These are phyloP conservation scores for Ariopsis seemanni DNA, from an alignment of 2,113 vertebrate genomes.

Conservation along the genomic window DNA sequence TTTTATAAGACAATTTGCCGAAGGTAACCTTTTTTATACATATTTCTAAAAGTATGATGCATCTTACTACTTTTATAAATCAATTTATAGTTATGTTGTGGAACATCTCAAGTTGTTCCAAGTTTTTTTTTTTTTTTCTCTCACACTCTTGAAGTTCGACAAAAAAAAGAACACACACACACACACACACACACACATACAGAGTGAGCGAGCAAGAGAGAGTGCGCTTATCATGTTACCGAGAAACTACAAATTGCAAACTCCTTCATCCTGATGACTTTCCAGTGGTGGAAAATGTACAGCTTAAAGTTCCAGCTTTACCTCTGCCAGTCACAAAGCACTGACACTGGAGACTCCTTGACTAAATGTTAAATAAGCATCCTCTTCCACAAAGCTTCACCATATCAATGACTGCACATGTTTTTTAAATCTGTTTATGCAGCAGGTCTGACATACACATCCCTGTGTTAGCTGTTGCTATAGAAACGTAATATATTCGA, in stretches of 20 bases:
- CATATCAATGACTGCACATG: background rate
- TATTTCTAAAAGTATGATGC: background rate
- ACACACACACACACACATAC: background rate
- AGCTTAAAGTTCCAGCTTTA: background rate
- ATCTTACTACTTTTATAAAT: background rate
- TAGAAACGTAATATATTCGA: background rate
- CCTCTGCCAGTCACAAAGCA: background rate
- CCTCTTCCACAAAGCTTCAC: background rate
- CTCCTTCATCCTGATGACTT: background rate
- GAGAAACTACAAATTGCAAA: background rate
- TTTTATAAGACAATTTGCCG: too few species aligned
- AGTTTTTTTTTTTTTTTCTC: background rate
- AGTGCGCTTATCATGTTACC: background rate
- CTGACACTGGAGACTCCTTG: background rate
- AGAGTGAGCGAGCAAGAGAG: too few species aligned
- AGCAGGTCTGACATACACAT: background rate
- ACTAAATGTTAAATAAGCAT: background rate
- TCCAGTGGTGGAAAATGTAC: background rate
- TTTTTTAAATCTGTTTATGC: background rate
- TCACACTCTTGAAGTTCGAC: background rate
- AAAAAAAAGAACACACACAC: background rate
- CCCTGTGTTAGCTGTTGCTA: background rate
- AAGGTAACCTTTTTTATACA: background rate
- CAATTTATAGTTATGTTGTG: background rate
- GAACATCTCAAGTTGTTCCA: background rate